Percentiles rank a stretch among this genome's conserved stretches.
phyloP scores from a whole-genome alignment of 2,113 vertebrate species.

The Sinocyclocheilus anshuiensis region DNA sequence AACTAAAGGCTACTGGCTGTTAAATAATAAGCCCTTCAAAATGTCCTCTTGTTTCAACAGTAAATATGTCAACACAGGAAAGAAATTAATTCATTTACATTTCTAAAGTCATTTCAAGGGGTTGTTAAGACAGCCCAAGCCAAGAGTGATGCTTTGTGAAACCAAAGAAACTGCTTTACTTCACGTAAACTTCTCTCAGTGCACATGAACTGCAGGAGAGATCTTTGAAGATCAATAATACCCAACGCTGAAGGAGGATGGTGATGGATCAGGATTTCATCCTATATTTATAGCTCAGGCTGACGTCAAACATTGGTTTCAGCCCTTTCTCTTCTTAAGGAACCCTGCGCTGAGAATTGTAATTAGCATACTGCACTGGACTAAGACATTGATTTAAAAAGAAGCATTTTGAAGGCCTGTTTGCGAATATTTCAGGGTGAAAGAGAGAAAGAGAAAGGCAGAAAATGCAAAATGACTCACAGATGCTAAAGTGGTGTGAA shows the following conservation, averaged over 20 bases:
- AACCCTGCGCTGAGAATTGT: not conserved
- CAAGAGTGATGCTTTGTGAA: not conserved
- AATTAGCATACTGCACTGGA: not conserved
- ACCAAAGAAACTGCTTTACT: not conserved
- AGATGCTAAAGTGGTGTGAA: constrained; percentile 50
- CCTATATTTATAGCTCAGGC: not conserved
- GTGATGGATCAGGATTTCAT: constrained; percentile 13
- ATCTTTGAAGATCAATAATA: not conserved
- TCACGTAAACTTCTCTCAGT: not conserved
- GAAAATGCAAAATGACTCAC: constrained; percentile 51
- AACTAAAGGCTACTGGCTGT: too few species aligned
- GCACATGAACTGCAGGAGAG: not conserved
- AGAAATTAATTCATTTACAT: not conserved
- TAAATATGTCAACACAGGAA: not conserved
- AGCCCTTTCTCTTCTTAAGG: not conserved
- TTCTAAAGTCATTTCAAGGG: not conserved
- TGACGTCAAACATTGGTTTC: constrained; percentile 9
- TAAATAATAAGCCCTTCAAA: not conserved
- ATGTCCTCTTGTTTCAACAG: not conserved
- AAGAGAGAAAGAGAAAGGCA: constrained; percentile 7
- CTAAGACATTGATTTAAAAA: constrained; percentile 8
- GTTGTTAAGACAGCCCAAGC: not conserved
- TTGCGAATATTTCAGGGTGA: constrained; percentile 10
- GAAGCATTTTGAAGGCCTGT: constrained; percentile 17
- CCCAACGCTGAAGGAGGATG: not conserved